Evolutionary conservation across 2,888 invertebrate species (phyloP).

Genomic region (Agonopterix arenella): DNA sequence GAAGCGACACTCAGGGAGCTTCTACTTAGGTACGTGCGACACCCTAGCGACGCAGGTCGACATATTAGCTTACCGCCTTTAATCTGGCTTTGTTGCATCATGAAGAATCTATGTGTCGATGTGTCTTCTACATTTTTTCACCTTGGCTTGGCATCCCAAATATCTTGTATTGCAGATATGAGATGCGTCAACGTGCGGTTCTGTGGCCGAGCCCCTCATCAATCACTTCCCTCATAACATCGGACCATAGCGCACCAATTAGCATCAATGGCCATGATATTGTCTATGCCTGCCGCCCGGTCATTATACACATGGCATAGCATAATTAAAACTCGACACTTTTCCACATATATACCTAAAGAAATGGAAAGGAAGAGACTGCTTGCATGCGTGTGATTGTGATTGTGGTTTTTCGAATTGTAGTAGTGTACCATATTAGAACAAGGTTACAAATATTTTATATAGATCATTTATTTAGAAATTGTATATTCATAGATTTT

Average conservation of each 20-base stretch:
- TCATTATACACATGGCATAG: not conserved
- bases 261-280: slow-evolving; percentile 58
- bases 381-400: slow-evolving; percentile 61
- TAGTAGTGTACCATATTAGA: slow-evolving; percentile 6
- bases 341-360: slow-evolving; percentile 1
- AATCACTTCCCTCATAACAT: slow-evolving; percentile 34
- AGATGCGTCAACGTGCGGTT: slow-evolving; percentile 38
- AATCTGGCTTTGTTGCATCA: slow-evolving; percentile 49
- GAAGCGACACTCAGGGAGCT: slow-evolving; percentile 96
- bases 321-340: slow-evolving; percentile 4
- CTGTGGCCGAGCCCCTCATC: slow-evolving; percentile 46
- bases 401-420: slow-evolving; percentile 27
- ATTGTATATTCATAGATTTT: too few relatives aligned
- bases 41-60: slow-evolving; percentile 39
- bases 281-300: not conserved
- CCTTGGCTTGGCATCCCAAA: slow-evolving; percentile 66
- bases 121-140: slow-evolving; percentile 30
- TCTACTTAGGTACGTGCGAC: slow-evolving; percentile 89
- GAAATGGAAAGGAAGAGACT: slow-evolving; percentile 10
- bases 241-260: slow-evolving; percentile 49
- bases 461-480: too few relatives aligned
- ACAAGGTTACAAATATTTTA: not conserved
- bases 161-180: slow-evolving; percentile 70
- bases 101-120: slow-evolving; percentile 22
- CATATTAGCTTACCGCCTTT: slow-evolving; percentile 59